Evolutionary conservation across 1,140 invertebrate genomes (phyloP), one percentile per base, ranked within the genome.

Genomic region (Pissodes strobi): DNA sequence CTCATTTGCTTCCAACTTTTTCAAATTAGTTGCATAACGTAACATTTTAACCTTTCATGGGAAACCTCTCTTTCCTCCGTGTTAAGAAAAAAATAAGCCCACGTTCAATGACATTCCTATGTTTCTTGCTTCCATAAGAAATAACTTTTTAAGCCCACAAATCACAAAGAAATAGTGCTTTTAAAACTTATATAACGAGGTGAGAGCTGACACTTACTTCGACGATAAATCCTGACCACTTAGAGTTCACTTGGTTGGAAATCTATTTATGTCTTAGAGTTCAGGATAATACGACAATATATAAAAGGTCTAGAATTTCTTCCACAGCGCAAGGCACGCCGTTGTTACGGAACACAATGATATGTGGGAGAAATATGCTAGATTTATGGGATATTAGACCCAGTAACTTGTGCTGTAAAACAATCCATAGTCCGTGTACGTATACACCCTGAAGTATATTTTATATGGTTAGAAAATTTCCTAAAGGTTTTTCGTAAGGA

Each of bases 251-350:
- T 57, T 57, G 13, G 53, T 19, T 25, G 53, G 53, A 57, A 57
- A 57, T 57, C 30, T 60, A 60, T 60, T 60, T 60, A 46, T 60
- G 37, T 39, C 38, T 22, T 25, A 23, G 13, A 55, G 52, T 39
- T 6, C 57, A 60, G 43, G 57, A 51, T 60, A 60, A 37, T 51
- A 39, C 43, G 53, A 51, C 17, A 60, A 60, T 60, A 60, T 58
- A 58, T 60, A 60, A 60, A 60, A 51, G 57, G 57, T 60, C 46
- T 38, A 49, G 18, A 60, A 43, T 60, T 56, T 56, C 57, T 60
- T 60, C 19, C 15, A 60, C 25, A 60, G 27, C 23, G 43, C 57
- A 45, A 46, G 25, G 56, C 23, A 27, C 39, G 39, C 27, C 27
- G 46, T 60, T 59, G 22, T 59, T 59, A 59, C 15, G 12, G 41